Conservation (phyloP, 2,888 invertebrate species). For the Conchocele bisecta region DNA sequence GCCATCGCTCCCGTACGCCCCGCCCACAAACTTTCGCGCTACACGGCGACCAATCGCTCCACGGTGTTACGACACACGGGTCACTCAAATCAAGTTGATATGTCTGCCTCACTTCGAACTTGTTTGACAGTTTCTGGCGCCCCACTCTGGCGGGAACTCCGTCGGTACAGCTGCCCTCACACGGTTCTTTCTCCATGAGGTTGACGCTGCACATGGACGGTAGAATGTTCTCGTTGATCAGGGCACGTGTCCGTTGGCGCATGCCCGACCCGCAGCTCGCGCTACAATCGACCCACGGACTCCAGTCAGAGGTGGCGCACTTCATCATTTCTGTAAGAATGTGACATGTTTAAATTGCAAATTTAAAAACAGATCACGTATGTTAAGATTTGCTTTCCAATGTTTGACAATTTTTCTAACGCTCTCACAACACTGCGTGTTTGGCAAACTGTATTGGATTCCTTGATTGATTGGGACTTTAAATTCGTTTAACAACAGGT, state of each 20-base stretch:
- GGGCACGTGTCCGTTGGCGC: constrained; percentile 85
- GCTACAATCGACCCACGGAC: constrained; percentile 84
- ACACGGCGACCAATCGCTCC: constrained; percentile 93
- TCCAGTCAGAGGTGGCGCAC: constrained; percentile 85
- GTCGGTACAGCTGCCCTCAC: constrained; percentile 74
- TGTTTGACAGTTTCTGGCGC: constrained; percentile 61
- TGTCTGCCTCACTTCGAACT: constrained; percentile 72
- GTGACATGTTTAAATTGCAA: too few species aligned
- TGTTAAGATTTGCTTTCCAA: too few species aligned
- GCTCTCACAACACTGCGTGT: too few species aligned
- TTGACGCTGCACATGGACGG: constrained; percentile 74
- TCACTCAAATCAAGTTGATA: constrained; percentile 65
- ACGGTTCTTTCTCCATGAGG: constrained; percentile 77
- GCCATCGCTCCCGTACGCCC: constrained; percentile 84
- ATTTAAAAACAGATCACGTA: too few species aligned
- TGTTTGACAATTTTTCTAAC: too few species aligned
- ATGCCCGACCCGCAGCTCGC: constrained; percentile 85
- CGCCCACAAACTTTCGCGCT: constrained; percentile 89
- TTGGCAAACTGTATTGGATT: too few species aligned
- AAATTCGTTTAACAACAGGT: too few species aligned
- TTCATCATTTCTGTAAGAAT: constrained; percentile 81
- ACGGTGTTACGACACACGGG: constrained; percentile 87
- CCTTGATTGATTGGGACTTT: too few species aligned
- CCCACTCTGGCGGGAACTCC: constrained; percentile 50
- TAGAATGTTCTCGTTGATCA: constrained; percentile 73